Percentiles rank a stretch among this genome's conserved stretches.
These are phyloP conservation scores for Augiades crinisus DNA, from an alignment of 2,888 invertebrate genomes.

Conservation along the genomic window DNA sequence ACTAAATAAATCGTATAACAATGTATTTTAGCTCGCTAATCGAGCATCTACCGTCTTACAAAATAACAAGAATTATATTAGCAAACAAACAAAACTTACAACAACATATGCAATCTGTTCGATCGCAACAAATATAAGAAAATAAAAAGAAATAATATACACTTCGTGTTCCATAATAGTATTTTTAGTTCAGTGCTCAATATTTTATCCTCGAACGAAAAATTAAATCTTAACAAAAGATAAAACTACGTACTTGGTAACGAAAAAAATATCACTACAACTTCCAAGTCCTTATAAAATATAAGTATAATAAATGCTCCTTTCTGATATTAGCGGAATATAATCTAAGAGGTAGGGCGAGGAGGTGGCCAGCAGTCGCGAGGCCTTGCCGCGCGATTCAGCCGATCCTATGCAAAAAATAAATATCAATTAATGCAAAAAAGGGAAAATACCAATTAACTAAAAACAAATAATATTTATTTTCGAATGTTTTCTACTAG, in stretches of 20 bases:
- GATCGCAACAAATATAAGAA: too few relatives aligned
- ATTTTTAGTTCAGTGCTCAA: conserved; percentile 18
- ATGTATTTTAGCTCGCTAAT: neutral
- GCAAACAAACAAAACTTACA: conserved; percentile 37
- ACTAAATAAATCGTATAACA: neutral
- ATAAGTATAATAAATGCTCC: conserved; percentile 62
- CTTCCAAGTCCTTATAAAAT: conserved; percentile 35
- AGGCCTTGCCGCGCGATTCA: conserved; percentile 8
- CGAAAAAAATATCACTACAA: conserved; percentile 70
- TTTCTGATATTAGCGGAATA: conserved; percentile 43
- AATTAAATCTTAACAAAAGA: conserved; percentile 48
- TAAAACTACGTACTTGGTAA: conserved; percentile 64
- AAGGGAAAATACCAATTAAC: too few relatives aligned
- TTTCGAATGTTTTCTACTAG: too few relatives aligned
- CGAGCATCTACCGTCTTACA: too few relatives aligned
- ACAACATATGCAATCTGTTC: too few relatives aligned
- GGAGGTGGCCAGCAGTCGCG: conserved; percentile 29
- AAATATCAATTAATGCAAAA: too few relatives aligned
- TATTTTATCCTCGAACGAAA: conserved; percentile 40
- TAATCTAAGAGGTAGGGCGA: conserved; percentile 47
- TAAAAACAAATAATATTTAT: too few relatives aligned
- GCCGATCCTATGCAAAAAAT: conserved; percentile 4
- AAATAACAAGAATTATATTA: neutral
- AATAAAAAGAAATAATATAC: conserved; percentile 33
- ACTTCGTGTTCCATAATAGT: neutral